A percentile compares a stretch with the other conserved stretches of the same genome.
These are phyloP conservation scores for Lepilemur ruficaudatus DNA, from an alignment of 2,797 vertebrate species.

Conservation along the genomic window DNA sequence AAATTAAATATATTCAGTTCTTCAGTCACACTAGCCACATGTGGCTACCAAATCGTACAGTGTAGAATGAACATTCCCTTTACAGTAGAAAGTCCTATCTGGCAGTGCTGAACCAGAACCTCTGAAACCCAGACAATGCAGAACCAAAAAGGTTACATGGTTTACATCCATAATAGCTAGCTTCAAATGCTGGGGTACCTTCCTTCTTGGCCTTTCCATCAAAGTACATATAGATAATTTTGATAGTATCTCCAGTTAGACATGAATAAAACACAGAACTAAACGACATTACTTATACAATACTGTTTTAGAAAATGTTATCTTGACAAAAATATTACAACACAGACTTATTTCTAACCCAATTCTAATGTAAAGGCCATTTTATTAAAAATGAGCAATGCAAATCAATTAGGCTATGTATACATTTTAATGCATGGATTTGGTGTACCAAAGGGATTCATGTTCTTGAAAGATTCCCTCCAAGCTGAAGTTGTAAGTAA, in stretches of 20 bases:
- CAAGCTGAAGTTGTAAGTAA: background rate
- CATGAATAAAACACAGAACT: background rate
- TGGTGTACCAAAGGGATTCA: background rate
- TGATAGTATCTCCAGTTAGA: background rate
- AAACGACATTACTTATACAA: background rate
- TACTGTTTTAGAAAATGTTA: background rate
- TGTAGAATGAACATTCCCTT: background rate
- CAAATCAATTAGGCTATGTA: background rate
- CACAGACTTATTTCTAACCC: background rate
- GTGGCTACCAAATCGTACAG: background rate
- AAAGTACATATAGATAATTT: background rate
- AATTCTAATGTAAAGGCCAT: background rate
- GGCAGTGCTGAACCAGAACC: background rate
- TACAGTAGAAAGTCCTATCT: background rate
- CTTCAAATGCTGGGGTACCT: background rate
- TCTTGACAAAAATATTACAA: background rate
- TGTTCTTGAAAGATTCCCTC: background rate
- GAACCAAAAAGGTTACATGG: background rate
- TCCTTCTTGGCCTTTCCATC: background rate
- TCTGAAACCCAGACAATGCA: background rate
- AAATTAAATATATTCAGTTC: background rate
- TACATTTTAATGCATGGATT: background rate
- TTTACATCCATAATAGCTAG: background rate
- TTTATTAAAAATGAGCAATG: conserved; percentile 44
- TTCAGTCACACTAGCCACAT: background rate